Evolutionary conservation across 2,888 invertebrate genomes (phyloP).

Genomic region (Thera obeliscata): DNA sequence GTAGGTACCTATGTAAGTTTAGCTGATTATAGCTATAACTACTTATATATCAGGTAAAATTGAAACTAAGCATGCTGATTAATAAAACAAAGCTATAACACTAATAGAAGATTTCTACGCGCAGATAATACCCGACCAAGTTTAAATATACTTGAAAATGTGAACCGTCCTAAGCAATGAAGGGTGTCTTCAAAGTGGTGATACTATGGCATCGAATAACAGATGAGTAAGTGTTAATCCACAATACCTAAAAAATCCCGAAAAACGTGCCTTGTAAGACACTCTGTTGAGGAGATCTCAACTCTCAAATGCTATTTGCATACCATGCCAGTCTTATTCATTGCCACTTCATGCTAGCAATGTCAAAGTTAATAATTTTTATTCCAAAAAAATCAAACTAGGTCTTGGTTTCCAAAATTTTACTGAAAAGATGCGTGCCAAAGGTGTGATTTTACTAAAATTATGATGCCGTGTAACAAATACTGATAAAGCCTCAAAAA

Average conservation of each 20-base stretch:
- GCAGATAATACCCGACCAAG: slow-evolving; percentile 58
- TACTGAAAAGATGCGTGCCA: too few relatives aligned
- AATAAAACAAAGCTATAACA: slow-evolving; percentile 64
- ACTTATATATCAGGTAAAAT: slow-evolving; percentile 65
- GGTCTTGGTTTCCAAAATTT: too few relatives aligned
- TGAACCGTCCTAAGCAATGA: slow-evolving; percentile 64
- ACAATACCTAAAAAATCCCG: slow-evolving; percentile 7
- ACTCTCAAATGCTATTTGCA: not conserved
- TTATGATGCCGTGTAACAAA: too few relatives aligned
- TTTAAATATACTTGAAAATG: slow-evolving; percentile 71
- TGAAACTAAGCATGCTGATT: slow-evolving; percentile 57
- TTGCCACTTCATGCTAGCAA: too few relatives aligned
- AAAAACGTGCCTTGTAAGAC: not conserved
- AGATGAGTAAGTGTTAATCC: slow-evolving; percentile 10
- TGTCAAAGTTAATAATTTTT: too few relatives aligned
- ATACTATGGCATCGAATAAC: slow-evolving; percentile 15
- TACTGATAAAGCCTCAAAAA: too few relatives aligned
- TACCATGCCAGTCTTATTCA: too few relatives aligned
- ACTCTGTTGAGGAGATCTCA: too few relatives aligned
- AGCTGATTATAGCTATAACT: slow-evolving; percentile 65
- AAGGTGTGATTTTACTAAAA: too few relatives aligned
- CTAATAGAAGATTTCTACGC: slow-evolving; percentile 69
- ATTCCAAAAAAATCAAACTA: too few relatives aligned
- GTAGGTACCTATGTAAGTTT: slow-evolving; percentile 38
- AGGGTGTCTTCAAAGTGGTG: slow-evolving; percentile 50